Evolutionary conservation across 2,888 invertebrate species (phyloP).

Genomic region (Parthenolecanium corni): DNA sequence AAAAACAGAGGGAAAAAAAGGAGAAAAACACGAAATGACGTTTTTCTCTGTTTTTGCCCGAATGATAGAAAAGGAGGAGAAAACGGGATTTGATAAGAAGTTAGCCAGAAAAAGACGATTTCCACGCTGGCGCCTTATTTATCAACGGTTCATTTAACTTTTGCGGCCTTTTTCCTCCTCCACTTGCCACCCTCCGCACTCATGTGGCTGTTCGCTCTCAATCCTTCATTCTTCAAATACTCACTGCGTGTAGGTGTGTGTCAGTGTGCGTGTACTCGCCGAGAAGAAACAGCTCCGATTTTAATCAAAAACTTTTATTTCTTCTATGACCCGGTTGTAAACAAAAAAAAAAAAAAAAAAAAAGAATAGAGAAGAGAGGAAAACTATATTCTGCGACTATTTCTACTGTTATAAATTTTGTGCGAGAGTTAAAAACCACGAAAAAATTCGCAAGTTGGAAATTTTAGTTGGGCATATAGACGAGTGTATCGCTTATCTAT

Average conservation of each 20-base stretch:
- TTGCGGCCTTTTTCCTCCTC: conserved; percentile 16
- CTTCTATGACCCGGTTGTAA: conserved; percentile 27
- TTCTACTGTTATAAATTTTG: conserved; percentile 25
- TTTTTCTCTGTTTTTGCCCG: neutral
- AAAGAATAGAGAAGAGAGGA: too few relatives aligned
- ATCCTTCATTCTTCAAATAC: too few relatives aligned
- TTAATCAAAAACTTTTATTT: conserved; percentile 28
- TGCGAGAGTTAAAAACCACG: neutral
- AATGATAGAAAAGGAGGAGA: neutral
- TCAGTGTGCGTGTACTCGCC: neutral
- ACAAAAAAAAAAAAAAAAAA: conserved; percentile 9
- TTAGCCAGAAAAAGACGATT: conserved; percentile 20
- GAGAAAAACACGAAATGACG: neutral
- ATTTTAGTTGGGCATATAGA: conserved; percentile 2
- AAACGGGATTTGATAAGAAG: conserved; percentile 16
- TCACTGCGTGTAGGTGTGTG: too few relatives aligned
- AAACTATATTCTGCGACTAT: too few relatives aligned
- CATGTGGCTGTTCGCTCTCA: too few relatives aligned
- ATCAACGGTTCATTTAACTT: conserved; percentile 28
- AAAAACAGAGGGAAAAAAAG: neutral
- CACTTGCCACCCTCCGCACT: too few relatives aligned
- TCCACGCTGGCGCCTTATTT: conserved; percentile 27
- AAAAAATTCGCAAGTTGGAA: conserved; percentile 6
- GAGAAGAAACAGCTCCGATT: conserved; percentile 8
- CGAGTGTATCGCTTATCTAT: too few relatives aligned